Evolutionary conservation across 2,113 vertebrate species (phyloP).

Genomic region (Rhabdornis inornatus): DNA sequence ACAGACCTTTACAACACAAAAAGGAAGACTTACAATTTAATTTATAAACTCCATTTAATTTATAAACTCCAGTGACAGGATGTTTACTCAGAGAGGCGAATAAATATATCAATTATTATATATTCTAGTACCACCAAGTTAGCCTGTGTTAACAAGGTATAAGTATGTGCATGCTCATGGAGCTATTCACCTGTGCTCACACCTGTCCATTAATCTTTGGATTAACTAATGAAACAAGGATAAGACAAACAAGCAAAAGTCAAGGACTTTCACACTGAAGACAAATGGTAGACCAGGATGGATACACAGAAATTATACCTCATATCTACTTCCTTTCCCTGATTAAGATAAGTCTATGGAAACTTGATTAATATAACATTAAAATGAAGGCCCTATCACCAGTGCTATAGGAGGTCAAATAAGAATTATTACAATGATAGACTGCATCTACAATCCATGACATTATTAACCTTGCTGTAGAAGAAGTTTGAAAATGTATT

Average conservation of each 20-base stretch:
- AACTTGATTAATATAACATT: background rate
- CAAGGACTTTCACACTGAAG: background rate
- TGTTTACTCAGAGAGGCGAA: background rate
- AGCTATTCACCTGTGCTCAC: background rate
- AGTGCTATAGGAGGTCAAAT: background rate
- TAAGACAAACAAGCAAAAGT: background rate
- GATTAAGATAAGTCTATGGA: background rate
- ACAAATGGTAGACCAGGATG: background rate
- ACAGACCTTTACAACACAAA: background rate
- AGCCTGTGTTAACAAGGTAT: background rate
- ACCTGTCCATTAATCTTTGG: background rate
- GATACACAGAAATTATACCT: background rate
- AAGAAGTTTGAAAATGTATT: background rate
- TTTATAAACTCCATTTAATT: background rate
- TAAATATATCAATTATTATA: background rate
- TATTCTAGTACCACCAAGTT: background rate
- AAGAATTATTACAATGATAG: background rate
- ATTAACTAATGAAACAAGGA: background rate
- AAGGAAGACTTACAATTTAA: background rate
- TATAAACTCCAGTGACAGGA: background rate
- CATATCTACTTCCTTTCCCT: background rate
- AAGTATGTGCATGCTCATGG: background rate
- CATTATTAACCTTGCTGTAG: background rate
- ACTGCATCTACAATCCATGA: background rate
- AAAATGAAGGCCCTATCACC: background rate